phyloP scores from a whole-genome alignment of 2,113 vertebrate genomes.

The Hemicordylus capensis region DNA sequence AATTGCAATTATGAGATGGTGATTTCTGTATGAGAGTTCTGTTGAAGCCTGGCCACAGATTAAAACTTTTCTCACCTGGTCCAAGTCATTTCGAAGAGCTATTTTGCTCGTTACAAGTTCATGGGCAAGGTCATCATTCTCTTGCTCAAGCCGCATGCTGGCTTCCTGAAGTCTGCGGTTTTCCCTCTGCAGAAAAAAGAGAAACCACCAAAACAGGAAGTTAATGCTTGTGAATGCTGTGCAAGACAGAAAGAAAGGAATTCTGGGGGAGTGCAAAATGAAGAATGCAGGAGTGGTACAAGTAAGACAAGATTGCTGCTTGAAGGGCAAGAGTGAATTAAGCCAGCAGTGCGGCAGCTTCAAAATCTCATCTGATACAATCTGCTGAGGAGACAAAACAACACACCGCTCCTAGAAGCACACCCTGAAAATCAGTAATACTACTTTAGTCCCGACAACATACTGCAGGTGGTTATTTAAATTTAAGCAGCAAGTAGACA shows the following conservation, averaged over 20 bases:
- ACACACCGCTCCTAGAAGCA: neutral
- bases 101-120: constrained; percentile 99
- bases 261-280: neutral
- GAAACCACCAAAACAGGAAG: constrained; percentile 42
- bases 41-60: neutral
- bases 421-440: constrained; percentile 19
- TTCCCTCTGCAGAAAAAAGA: constrained; percentile 84
- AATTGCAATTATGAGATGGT: neutral
- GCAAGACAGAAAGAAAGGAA: neutral
- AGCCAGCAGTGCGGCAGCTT: constrained; percentile 71
- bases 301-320: constrained; percentile 67
- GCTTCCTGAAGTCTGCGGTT: constrained; percentile 97
- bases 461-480: neutral
- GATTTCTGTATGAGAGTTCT: neutral
- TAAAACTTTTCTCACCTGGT: constrained; percentile 83
- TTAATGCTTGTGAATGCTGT: constrained; percentile 38
- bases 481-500: fast-evolving
- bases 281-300: constrained; percentile 63
- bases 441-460: constrained; percentile 12
- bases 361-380: constrained; percentile 5
- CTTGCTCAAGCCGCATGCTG: constrained; percentile 97
- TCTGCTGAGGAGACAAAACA: neutral
- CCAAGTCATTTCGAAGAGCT: constrained; percentile 93
- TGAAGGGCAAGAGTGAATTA: constrained; percentile 67
- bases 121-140: constrained; percentile 97